phyloP scores from a whole-genome alignment of 2,113 vertebrate genomes.

The Chionodraco myersi region DNA sequence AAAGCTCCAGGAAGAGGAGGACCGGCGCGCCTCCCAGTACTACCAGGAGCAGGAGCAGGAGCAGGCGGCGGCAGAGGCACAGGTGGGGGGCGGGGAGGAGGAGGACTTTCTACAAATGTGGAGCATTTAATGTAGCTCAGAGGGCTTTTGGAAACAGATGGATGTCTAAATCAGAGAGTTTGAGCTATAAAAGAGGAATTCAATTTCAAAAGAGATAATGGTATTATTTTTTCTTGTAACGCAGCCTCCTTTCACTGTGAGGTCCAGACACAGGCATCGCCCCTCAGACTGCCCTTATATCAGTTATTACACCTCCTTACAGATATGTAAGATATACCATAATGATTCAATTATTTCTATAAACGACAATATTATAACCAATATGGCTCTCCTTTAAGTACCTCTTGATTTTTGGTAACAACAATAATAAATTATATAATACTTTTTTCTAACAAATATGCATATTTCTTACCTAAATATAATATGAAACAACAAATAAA shows the following conservation, averaged over 20 bases:
- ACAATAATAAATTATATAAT: too few relatives aligned
- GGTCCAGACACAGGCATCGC: not conserved
- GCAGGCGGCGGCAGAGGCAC: slow-evolving; percentile 69
- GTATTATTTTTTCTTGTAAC: not conserved
- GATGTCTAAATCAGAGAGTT: slow-evolving; percentile 20
- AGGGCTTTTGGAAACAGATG: slow-evolving; percentile 14
- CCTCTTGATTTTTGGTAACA: not conserved
- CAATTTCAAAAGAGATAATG: not conserved
- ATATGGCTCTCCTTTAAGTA: not conserved
- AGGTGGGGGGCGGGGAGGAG: slow-evolving; percentile 67
- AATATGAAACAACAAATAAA: not conserved
- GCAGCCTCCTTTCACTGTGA: not conserved
- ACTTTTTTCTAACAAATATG: not conserved
- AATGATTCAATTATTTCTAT: not conserved
- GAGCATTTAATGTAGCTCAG: slow-evolving; percentile 12
- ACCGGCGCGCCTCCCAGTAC: slow-evolving; percentile 95
- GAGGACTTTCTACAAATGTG: slow-evolving; percentile 19
- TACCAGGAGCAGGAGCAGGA: slow-evolving; percentile 98
- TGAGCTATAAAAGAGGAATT: slow-evolving; percentile 4
- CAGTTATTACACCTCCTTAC: not conserved
- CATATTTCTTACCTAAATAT: not conserved
- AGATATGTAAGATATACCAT: not conserved
- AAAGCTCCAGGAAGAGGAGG: slow-evolving; percentile 98
- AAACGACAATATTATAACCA: not conserved
- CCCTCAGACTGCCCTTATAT: not conserved